phyloP scores from a whole-genome alignment of 2,113 vertebrate genomes.

The Rhineura floridana region DNA sequence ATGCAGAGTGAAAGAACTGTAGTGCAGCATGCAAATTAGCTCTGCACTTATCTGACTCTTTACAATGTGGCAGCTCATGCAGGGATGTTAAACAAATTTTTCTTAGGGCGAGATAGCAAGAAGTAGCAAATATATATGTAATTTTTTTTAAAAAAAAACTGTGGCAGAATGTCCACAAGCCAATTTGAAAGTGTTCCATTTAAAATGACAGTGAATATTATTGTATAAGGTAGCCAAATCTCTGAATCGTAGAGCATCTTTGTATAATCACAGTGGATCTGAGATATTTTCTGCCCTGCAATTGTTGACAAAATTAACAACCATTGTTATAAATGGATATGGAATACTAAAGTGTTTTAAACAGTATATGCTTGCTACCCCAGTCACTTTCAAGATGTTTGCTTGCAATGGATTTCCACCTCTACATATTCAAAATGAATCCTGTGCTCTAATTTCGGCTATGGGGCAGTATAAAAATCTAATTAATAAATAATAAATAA shows the following conservation, averaged over 20 bases:
- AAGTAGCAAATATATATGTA: neutral
- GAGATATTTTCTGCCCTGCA: neutral
- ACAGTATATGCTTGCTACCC: neutral
- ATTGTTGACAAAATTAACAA: neutral
- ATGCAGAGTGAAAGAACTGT: conserved; percentile 39
- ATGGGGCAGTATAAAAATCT: no score
- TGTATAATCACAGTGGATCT: neutral
- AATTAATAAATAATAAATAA: no score
- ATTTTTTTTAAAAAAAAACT: conserved; percentile 36
- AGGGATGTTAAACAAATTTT: conserved; percentile 6
- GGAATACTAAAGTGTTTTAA: neutral
- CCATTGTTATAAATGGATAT: neutral
- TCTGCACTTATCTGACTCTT: conserved; percentile 17
- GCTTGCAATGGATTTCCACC: neutral
- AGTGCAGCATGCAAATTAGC: conserved; percentile 52
- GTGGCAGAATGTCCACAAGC: neutral
- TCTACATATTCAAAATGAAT: neutral
- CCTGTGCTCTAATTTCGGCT: neutral
- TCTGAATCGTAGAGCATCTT: conserved; percentile 21
- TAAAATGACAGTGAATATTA: conserved; percentile 29
- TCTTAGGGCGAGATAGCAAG: neutral
- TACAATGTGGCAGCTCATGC: conserved; percentile 31
- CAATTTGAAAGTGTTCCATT: conserved; percentile 20
- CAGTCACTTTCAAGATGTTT: neutral
- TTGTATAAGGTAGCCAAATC: conserved; percentile 8